Percentiles rank a stretch among this genome's conserved stretches.
These are phyloP conservation scores for Mastacembelus armatus DNA, from an alignment of 2,797 vertebrate species.

Conservation along the genomic window DNA sequence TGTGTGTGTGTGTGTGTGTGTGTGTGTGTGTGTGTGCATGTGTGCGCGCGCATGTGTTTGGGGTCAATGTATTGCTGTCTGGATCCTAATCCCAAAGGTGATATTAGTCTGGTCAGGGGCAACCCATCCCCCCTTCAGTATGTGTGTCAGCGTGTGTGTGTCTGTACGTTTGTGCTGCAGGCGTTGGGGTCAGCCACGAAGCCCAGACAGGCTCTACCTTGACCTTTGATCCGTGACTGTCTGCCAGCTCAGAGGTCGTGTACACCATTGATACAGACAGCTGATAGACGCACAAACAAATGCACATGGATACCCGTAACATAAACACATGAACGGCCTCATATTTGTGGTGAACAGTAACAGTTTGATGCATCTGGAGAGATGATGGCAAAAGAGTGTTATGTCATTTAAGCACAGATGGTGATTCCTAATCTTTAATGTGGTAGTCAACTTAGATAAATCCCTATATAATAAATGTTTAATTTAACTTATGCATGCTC, in stretches of 20 bases:
- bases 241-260: constrained; percentile 81
- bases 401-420: constrained; percentile 20
- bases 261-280: constrained; percentile 80
- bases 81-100: constrained; percentile 86
- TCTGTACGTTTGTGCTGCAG: constrained; percentile 59
- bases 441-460: constrained; percentile 2
- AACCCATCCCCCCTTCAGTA: constrained; percentile 62
- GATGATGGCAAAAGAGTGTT: constrained; percentile 41
- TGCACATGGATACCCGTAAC: constrained; percentile 30
- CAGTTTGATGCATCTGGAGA: constrained; percentile 41
- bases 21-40: constrained; percentile 40
- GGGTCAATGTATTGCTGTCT: constrained; percentile 83
- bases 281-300: constrained; percentile 71
- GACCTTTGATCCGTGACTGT: constrained; percentile 85
- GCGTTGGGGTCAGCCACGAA: constrained; percentile 77
- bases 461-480: background rate
- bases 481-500: background rate
- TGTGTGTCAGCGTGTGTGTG: constrained; percentile 19
- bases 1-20: too few relatives aligned
- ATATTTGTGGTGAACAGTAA: constrained; percentile 38
- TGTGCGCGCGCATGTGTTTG: constrained; percentile 39
- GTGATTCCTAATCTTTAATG: background rate
- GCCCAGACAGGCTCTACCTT: constrained; percentile 84
- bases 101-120: constrained; percentile 81
- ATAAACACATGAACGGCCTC: background rate